Percentiles rank a stretch among this genome's conserved stretches.
These are phyloP conservation scores for Hydrochoerus hydrochaeris DNA, from an alignment of 2,113 vertebrate species.

Conservation along the genomic window DNA sequence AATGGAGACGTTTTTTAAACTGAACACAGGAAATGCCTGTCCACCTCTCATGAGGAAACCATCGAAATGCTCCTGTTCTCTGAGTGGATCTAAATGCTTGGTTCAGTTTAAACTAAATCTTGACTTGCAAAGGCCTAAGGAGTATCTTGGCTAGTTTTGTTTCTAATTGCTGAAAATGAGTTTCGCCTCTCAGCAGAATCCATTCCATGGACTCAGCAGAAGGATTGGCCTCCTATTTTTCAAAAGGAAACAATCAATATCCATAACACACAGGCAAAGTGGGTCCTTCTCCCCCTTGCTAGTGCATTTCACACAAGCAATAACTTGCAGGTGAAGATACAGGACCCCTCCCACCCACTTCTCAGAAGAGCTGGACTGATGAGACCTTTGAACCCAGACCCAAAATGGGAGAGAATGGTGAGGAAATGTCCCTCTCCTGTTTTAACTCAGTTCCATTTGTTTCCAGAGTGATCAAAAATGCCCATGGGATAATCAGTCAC, in stretches of 20 bases:
- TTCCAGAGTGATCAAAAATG: not conserved
- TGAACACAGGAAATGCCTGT: not conserved
- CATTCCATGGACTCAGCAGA: slow-evolving; percentile 64
- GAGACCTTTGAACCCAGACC: not conserved
- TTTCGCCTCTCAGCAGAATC: slow-evolving; percentile 63
- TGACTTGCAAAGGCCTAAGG: slow-evolving; percentile 30
- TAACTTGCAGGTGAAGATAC: not conserved
- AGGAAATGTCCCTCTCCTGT: not conserved
- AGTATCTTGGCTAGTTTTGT: slow-evolving; percentile 32
- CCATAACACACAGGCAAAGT: slow-evolving; percentile 17
- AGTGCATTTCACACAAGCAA: slow-evolving; percentile 44
- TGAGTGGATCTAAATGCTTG: not conserved
- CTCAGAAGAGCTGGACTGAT: not conserved
- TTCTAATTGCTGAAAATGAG: slow-evolving; percentile 39
- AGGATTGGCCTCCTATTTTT: slow-evolving; percentile 55
- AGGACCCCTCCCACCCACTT: not conserved
- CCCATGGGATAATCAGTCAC: not conserved
- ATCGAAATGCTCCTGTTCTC: not conserved
- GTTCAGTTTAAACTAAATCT: not conserved
- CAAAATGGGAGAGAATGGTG: not conserved
- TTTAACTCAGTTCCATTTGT: slow-evolving; percentile 45
- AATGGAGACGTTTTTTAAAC: slow-evolving; percentile 35
- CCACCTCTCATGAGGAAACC: not conserved
- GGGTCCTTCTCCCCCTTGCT: slow-evolving; percentile 31
- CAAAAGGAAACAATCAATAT: slow-evolving; percentile 65